These are phyloP conservation scores for Dolichomitus sp. DNA, from an alignment of 2,888 invertebrate genomes.

Conservation along the genomic window DNA sequence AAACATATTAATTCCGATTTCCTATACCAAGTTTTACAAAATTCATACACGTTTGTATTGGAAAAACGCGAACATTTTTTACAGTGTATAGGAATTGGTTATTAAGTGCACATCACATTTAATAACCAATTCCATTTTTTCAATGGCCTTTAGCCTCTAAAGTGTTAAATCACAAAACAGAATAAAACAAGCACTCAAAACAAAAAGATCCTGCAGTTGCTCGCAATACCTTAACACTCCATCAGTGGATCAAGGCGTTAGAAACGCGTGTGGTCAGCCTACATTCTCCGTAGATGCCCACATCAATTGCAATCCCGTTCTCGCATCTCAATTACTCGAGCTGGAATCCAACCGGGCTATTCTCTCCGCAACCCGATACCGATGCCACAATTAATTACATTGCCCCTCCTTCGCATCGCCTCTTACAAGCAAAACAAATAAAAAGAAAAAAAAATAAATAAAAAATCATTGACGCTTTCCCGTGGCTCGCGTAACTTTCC, in stretches of 20 bases:
- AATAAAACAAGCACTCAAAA: not conserved
- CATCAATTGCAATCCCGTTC: slow-evolving; percentile 21
- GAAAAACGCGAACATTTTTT: too few species aligned
- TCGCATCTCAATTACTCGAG: slow-evolving; percentile 39
- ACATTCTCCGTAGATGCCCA: slow-evolving; percentile 53
- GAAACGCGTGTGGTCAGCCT: slow-evolving; percentile 61
- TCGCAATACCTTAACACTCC: not conserved
- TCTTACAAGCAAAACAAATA: not conserved
- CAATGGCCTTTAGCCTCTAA: not conserved
- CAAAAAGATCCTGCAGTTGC: slow-evolving; percentile 1
- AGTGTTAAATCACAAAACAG: not conserved
- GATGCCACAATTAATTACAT: slow-evolving; percentile 40
- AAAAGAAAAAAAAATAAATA: slow-evolving; percentile 3
- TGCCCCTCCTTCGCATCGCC: not conserved
- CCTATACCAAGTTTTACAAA: too few species aligned
- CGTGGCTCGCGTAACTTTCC: slow-evolving; percentile 37
- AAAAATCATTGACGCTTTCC: slow-evolving; percentile 31
- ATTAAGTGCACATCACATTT: too few species aligned
- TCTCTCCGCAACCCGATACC: slow-evolving; percentile 53
- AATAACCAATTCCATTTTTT: not conserved
- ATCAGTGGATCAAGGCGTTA: slow-evolving; percentile 52
- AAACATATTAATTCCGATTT: too few species aligned
- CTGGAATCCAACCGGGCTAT: slow-evolving; percentile 33
- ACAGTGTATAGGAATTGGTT: too few species aligned
- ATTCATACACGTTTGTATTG: too few species aligned